Evolutionary conservation across 1,140 invertebrate genomes (phyloP), one percentile per base, ranked within the genome.

Genomic region (Philaenus spumarius): DNA sequence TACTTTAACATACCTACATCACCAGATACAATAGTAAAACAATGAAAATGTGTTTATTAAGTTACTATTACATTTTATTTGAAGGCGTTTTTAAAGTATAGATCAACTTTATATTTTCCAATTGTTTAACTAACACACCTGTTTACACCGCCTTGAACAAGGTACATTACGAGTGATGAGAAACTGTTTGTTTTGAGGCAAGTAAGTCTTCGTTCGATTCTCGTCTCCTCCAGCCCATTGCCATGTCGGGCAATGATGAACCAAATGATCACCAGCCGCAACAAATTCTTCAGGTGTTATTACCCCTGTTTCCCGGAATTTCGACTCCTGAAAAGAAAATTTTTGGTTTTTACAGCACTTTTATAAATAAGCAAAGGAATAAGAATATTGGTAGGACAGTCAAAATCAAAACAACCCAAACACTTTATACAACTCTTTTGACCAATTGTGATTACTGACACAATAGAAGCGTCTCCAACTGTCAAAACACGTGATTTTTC

Each of bases 171-270:
- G 85, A 4, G 97, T 99, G 17, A 99, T 86, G 37, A 99, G 81
- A 76, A 97, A 99, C 73, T 99, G 97, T 77, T 99, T 99, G 65
- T 97, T 90, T 68, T 84, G 82, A 9, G 95, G 95, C 56, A 98
- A 79, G 77, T 97, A 97, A 3, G 87, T 75, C 70, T 95, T 89
- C 12, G 83, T 75, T 76, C 89, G 90, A 7, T 83, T 77, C 67
- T 94, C 87, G 71, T 98, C 94, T 0, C 93, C 94, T 20, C 83
- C 80, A 2, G 91, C 85, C 97, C 97, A 99, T 68, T 97, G 91
- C 97, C 97, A 99, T 1, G 97, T 98, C 0, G 97, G 97, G 74
- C 96, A 99, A 73, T 98, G 96, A 76, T 99, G 95, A 0, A 99
- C 95, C 19, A 99, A 75, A 73, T 99, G 96, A 74, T 99, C 97